Percentiles rank a stretch among this genome's conserved stretches.
phyloP scores from a whole-genome alignment of 2,113 vertebrate species.

The Microtus richardsoni region DNA sequence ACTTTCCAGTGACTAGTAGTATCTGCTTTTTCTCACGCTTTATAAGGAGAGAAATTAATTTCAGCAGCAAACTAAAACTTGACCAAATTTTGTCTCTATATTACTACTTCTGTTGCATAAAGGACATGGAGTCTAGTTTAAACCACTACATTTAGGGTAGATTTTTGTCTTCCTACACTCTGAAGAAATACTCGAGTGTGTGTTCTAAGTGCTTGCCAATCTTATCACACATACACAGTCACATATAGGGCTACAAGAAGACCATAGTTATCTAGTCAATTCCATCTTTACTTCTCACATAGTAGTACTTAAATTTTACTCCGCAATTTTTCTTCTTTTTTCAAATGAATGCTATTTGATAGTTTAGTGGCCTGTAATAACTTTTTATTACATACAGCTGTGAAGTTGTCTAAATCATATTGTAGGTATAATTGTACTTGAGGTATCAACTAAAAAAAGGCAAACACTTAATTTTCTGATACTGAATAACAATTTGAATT shows the following conservation, averaged over 20 bases:
- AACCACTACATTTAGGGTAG: not conserved
- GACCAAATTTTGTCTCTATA: not conserved
- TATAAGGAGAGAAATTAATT: not conserved
- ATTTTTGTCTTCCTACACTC: not conserved
- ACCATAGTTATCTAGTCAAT: not conserved
- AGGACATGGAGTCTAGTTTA: not conserved
- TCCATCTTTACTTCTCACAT: not conserved
- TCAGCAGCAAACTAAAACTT: not conserved
- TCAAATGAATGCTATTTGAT: not conserved
- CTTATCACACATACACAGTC: not conserved
- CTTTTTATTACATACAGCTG: not conserved
- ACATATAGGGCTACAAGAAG: not conserved
- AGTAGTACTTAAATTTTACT: not conserved
- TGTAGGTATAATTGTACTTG: not conserved
- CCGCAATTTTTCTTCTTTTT: not conserved
- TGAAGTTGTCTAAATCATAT: not conserved
- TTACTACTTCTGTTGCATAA: not conserved
- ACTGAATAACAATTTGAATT: not conserved
- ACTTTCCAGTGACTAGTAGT: accelerated
- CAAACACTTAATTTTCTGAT: not conserved
- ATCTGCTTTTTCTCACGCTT: not conserved
- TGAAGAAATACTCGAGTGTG: not conserved
- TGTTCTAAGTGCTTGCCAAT: not conserved
- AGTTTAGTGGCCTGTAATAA: not conserved
- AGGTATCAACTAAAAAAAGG: not conserved